Evolutionary conservation across 2,797 vertebrate genomes (phyloP).

Genomic region (Catamblyrhynchus diadema): DNA sequence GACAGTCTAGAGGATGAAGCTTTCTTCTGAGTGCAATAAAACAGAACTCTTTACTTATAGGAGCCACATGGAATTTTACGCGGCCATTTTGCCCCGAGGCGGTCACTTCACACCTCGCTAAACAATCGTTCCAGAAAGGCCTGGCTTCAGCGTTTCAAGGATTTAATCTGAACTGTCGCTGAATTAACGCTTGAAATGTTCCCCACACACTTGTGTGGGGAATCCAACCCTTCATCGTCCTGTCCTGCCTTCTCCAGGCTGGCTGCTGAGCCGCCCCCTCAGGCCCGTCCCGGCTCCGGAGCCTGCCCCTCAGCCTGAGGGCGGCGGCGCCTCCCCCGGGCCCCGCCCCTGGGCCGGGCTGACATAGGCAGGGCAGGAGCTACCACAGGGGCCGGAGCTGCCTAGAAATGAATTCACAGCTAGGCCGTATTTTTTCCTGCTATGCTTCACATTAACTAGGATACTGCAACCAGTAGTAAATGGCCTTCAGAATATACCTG

Average conservation of each 20-base stretch:
- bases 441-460: background rate
- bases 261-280: background rate
- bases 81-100: background rate
- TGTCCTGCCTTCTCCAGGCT: background rate
- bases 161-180: accelerated
- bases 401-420: background rate
- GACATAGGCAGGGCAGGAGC: no score
- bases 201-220: background rate
- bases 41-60: background rate
- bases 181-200: background rate
- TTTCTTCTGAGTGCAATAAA: background rate
- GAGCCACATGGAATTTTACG: background rate
- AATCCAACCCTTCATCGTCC: accelerated
- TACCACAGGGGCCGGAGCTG: accelerated
- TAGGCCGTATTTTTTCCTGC: accelerated
- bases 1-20: background rate
- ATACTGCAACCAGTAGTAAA: background rate
- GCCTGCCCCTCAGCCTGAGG: accelerated
- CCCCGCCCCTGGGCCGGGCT: accelerated
- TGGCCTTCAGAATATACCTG: background rate
- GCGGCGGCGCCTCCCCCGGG: accelerated
- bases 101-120: background rate
- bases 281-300: accelerated
- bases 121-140: background rate
- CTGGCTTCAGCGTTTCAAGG: background rate